phyloP scores from a whole-genome alignment of 2,113 vertebrate genomes.

The Eurystomus gularis region DNA sequence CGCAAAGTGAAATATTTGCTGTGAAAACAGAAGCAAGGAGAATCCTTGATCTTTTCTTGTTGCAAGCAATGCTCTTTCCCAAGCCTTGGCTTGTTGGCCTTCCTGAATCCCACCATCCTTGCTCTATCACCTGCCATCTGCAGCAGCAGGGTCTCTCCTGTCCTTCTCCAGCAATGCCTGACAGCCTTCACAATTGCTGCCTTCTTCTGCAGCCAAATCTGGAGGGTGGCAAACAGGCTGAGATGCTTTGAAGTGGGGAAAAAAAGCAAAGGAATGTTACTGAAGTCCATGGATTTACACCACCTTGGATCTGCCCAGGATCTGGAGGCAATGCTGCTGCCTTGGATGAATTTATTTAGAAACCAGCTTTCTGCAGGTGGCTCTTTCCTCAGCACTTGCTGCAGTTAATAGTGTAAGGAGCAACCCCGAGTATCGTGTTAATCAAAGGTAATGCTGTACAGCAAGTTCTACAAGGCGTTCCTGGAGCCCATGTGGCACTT shows the following conservation, averaged over 20 bases:
- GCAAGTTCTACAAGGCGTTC: not conserved
- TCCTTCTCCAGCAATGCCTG: not conserved
- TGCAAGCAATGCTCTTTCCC: not conserved
- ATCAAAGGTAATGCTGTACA: not conserved
- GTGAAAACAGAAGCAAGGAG: not conserved
- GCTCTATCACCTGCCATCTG: not conserved
- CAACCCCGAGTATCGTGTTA: not conserved
- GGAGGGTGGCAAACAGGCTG: not conserved
- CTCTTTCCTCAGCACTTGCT: not conserved
- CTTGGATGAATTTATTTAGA: not conserved
- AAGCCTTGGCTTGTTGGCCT: not conserved
- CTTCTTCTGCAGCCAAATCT: not conserved
- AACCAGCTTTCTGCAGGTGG: not conserved
- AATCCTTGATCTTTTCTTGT: not conserved
- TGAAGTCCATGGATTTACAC: not conserved
- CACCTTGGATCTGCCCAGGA: not conserved
- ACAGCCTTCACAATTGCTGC: not conserved
- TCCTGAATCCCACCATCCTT: rapidly evolving
- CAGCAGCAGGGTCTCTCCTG: not conserved
- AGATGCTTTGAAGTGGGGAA: not conserved
- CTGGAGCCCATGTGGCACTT: not conserved
- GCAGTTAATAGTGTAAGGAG: not conserved
- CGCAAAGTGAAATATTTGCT: slow-evolving; percentile 25
- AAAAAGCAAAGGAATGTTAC: not conserved
- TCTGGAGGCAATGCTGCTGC: not conserved